Conservation (phyloP, 2,888 invertebrate genomes). For the Andrena hattorfiana region DNA sequence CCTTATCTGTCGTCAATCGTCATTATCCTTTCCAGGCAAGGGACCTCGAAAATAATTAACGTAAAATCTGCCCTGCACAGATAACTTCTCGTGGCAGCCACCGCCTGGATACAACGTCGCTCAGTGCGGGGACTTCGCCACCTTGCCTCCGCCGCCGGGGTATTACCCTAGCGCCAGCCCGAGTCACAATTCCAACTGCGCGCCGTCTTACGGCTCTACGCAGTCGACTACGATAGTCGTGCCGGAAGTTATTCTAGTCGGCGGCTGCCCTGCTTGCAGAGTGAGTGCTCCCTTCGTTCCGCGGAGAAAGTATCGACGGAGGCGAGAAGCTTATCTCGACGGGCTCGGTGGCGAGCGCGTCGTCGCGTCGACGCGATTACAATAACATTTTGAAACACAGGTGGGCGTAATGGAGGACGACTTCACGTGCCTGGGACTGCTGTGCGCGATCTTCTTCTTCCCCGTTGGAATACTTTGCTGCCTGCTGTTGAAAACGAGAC, state of each 20-base stretch:
- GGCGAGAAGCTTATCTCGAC: too few species aligned
- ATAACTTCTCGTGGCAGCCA: slow-evolving; percentile 80
- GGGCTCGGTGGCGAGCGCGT: too few species aligned
- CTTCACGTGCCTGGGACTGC: slow-evolving; percentile 93
- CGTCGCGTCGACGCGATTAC: background rate
- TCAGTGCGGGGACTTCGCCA: background rate
- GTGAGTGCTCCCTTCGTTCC: slow-evolving; percentile 83
- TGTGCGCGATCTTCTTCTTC: slow-evolving; percentile 94
- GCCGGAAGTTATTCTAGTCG: slow-evolving; percentile 93
- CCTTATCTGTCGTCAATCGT: too few species aligned
- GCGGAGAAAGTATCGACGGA: background rate
- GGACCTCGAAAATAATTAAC: background rate
- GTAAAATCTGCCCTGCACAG: slow-evolving; percentile 8
- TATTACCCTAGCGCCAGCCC: slow-evolving; percentile 86
- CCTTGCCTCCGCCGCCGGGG: slow-evolving; percentile 87
- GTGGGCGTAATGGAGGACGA: slow-evolving; percentile 95
- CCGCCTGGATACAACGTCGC: slow-evolving; percentile 87
- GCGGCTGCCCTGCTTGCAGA: slow-evolving; percentile 95
- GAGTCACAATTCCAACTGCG: slow-evolving; percentile 66
- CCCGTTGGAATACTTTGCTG: slow-evolving; percentile 95
- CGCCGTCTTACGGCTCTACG: slow-evolving; percentile 88
- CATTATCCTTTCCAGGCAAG: too few species aligned
- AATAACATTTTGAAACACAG: slow-evolving; percentile 78
- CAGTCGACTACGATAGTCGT: slow-evolving; percentile 88
- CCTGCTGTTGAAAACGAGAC: slow-evolving; percentile 92